These are phyloP conservation scores for Uropetala carovei DNA, from an alignment of 2,888 invertebrate genomes.

Conservation along the genomic window DNA sequence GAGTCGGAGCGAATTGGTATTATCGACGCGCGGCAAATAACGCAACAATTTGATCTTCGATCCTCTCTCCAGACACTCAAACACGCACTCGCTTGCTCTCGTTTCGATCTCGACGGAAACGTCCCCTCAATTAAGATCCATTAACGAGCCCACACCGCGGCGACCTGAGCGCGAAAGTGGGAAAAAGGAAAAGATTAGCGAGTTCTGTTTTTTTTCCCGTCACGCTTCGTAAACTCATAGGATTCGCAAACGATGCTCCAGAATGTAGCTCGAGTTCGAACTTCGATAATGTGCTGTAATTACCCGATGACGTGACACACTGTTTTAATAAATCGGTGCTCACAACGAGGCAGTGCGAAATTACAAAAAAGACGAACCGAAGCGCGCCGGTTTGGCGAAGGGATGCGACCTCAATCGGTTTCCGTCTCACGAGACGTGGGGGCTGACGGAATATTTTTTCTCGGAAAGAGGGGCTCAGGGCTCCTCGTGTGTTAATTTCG, in stretches of 20 bases:
- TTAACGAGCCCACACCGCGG: not conserved
- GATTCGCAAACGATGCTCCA: conserved; percentile 11
- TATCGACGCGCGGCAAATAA: not conserved
- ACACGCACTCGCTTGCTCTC: not conserved
- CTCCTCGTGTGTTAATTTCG: not conserved
- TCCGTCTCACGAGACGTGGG: too few relatives aligned
- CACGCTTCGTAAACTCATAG: not conserved
- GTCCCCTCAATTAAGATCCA: not conserved
- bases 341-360: not conserved
- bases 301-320: not conserved
- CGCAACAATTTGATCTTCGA: not conserved
- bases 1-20: not conserved
- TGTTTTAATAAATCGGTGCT: not conserved
- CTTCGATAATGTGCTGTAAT: not conserved
- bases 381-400: not conserved
- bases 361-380: not conserved
- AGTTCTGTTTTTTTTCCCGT: not conserved
- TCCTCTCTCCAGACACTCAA: not conserved
- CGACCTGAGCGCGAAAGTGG: not conserved
- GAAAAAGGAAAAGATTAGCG: not conserved
- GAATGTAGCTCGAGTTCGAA: not conserved
- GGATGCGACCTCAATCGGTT: not conserved
- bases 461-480: not conserved
- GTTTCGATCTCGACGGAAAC: not conserved
- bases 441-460: not conserved